Base-by-base conservation (phyloP, 2,113 vertebrate species). In the Numida meleagris region DNA sequence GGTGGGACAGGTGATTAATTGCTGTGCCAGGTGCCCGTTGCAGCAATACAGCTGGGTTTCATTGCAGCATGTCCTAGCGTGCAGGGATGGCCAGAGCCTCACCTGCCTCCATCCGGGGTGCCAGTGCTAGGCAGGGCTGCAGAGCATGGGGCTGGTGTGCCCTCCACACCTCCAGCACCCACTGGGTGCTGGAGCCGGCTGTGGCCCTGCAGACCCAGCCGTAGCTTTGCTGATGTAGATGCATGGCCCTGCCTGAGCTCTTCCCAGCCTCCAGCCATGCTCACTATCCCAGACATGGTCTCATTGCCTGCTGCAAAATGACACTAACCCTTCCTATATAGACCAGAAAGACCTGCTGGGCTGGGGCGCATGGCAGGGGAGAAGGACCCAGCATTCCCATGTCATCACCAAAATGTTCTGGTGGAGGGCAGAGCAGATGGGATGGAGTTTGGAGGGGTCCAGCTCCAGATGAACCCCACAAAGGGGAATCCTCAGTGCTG, bases 311-410 rank as follows among this genome's bases (percentile, higher is more conserved):
- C 94, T 73, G 13, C 62, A 72, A 72, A 87, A 96, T 94, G 94
- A 95, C 94, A 96, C 91, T 71, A 96, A 89, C 89, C 42, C 93
- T 93, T 94, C 89, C 91, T 95, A 92, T 96, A 91, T 85, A 43
- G 82, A 89, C 94, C 1, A 88, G 94, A 91, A 93, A 96, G 91
- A 96, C 96, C 94, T 96, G 96, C 89, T 9, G 14, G 87, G 93
- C 89, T 4, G 3, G 91, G 91, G 71, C 57, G 38, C 24, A 3
- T 12, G 94, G 81, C 17, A 0, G 82, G 68, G 50, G 18, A 86
- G 81, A 61, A 53, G 51, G 51, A 53, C 15, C 51, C 51, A 53
- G 31, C 16, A 9, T 53, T 53, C 51, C 27, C 3, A 3, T 53
- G 27, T 27, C n/a, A 57, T 34, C 65, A 21, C 12, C 1, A 2